Evolutionary conservation across 2,888 invertebrate genomes (phyloP).

Genomic region (Meandrusa payeni): DNA sequence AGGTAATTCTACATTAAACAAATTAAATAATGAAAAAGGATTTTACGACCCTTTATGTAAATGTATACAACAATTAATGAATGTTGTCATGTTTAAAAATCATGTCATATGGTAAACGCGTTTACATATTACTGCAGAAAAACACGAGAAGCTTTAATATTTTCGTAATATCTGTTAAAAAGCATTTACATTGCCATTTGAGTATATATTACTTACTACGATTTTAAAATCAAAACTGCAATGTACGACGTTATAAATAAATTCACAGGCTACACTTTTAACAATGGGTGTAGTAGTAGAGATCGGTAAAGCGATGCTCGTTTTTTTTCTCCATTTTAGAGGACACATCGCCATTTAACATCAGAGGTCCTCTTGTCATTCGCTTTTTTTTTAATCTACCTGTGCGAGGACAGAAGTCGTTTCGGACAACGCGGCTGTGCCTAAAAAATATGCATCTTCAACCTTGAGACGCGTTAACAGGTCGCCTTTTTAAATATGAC

Average conservation of each 20-base stretch:
- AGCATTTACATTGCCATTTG: no score
- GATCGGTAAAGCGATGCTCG: slow-evolving; percentile 41
- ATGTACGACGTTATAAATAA: background rate
- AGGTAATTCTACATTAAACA: no score
- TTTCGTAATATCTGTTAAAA: background rate
- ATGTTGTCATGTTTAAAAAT: slow-evolving; percentile 33
- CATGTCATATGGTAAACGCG: slow-evolving; percentile 48
- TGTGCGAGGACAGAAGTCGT: slow-evolving; percentile 26
- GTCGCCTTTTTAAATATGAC: slow-evolving; percentile 23
- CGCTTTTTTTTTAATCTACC: slow-evolving; percentile 45
- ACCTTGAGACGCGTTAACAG: slow-evolving; percentile 19
- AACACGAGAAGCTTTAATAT: slow-evolving; percentile 1
- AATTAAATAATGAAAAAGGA: no score
- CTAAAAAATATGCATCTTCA: slow-evolving; percentile 23
- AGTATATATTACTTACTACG: no score
- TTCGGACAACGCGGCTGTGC: slow-evolving; percentile 24
- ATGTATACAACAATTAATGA: slow-evolving; percentile 5
- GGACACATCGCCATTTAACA: slow-evolving; percentile 61
- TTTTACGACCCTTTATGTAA: no score
- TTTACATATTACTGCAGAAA: slow-evolving; percentile 20
- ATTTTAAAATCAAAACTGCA: no score
- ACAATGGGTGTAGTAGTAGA: slow-evolving; percentile 28
- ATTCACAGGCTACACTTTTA: slow-evolving; percentile 18
- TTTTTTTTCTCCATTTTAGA: slow-evolving; percentile 53
- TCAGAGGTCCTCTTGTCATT: slow-evolving; percentile 47